These are phyloP conservation scores for Acanthaster planci DNA, from an alignment of 35 echinoderm and acorn worm genomes.

Conservation along the genomic window DNA sequence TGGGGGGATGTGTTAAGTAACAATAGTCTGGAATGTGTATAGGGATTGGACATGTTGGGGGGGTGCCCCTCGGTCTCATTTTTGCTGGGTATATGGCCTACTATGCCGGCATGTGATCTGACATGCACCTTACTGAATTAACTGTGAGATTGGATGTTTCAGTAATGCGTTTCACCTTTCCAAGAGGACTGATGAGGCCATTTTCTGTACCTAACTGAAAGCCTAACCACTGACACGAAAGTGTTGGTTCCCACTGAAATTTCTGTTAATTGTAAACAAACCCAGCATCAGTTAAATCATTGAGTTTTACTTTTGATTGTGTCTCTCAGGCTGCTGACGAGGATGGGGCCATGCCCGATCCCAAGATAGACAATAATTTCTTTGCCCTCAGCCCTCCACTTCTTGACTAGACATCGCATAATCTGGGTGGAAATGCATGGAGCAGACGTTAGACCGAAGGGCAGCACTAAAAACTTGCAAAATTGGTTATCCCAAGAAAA, in stretches of 20 bases:
- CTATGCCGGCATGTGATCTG: not conserved
- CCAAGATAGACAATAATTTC: slow-evolving; percentile 26
- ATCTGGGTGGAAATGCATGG: slow-evolving; percentile 47
- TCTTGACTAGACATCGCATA: slow-evolving; percentile 28
- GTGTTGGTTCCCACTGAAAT: not conserved
- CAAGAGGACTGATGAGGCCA: not conserved
- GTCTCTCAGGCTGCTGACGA: not conserved
- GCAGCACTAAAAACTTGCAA: not conserved
- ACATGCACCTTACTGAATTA: not conserved
- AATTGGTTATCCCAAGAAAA: slow-evolving; percentile 1
- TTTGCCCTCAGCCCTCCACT: slow-evolving; percentile 28
- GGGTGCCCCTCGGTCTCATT: too few relatives aligned
- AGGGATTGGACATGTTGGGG: too few relatives aligned
- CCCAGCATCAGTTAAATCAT: slow-evolving; percentile 10
- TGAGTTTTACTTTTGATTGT: not conserved
- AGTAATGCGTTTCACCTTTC: not conserved
- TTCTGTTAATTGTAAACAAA: not conserved
- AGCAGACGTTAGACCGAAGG: slow-evolving; percentile 30
- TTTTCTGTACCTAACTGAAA: not conserved
- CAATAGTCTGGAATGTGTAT: too few relatives aligned
- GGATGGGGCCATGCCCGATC: not conserved
- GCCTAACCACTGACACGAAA: not conserved
- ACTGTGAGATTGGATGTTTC: not conserved
- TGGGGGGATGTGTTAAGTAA: too few relatives aligned
- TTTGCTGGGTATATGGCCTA: too few relatives aligned